These are phyloP conservation scores for Latrodectus elegans DNA, from an alignment of 2,888 invertebrate genomes.

Conservation along the genomic window DNA sequence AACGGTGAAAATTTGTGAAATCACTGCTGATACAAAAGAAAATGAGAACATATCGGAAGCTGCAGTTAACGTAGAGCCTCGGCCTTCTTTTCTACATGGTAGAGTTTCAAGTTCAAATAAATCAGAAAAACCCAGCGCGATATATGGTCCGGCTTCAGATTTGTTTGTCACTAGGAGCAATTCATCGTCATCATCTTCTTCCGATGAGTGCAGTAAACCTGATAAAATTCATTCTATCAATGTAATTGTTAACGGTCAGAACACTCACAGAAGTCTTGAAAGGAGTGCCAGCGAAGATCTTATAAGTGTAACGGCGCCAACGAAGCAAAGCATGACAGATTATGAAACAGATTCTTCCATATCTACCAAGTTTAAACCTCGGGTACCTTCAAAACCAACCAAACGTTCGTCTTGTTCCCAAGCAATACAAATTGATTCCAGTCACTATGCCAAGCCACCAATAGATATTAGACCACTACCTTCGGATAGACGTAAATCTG, in stretches of 20 bases:
- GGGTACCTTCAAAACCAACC: constrained; percentile 49
- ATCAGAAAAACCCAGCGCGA: constrained; percentile 43
- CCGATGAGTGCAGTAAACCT: constrained; percentile 34
- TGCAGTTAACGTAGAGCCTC: constrained; percentile 72
- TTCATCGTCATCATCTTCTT: constrained; percentile 59
- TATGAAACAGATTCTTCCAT: background rate
- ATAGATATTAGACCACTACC: background rate
- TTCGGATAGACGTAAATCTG: constrained; percentile 1
- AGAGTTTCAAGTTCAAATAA: constrained; percentile 74
- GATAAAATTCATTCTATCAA: constrained; percentile 44
- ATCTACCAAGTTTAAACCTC: constrained; percentile 38
- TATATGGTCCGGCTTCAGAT: constrained; percentile 61
- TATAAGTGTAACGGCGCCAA: background rate
- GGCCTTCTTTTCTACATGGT: constrained; percentile 84
- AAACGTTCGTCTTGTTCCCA: constrained; percentile 13
- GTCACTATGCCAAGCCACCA: background rate
- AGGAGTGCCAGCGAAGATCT: background rate
- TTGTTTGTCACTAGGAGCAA: constrained; percentile 59
- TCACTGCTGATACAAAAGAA: background rate
- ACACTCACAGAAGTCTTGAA: background rate
- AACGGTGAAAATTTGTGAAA: background rate
- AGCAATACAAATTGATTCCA: background rate
- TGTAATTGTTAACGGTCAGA: constrained; percentile 47
- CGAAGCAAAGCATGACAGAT: constrained; percentile 6
- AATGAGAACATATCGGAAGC: background rate